These are phyloP conservation scores for Yoshiicerus persimilis DNA, from an alignment of 1,140 invertebrate species.

Conservation along the genomic window DNA sequence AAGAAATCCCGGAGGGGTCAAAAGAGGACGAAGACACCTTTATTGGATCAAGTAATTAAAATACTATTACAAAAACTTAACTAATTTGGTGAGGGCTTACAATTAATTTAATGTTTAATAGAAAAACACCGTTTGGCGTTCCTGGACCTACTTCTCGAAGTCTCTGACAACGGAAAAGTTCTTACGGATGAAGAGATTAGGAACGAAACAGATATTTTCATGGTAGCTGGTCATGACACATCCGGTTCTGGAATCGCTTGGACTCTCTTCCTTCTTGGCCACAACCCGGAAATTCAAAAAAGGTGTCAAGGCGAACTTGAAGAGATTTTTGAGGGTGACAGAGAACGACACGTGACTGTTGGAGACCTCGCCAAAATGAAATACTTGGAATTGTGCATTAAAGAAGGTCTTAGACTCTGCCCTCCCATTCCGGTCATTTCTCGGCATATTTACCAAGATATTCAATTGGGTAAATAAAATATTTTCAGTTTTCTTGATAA, in stretches of 20 bases:
- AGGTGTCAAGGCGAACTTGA: slow-evolving; percentile 53
- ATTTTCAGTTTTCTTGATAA: no score
- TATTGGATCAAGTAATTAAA: not conserved
- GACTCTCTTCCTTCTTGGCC: slow-evolving; percentile 63
- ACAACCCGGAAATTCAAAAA: slow-evolving; percentile 63
- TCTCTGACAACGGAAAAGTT: slow-evolving; percentile 58
- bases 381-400: slow-evolving; percentile 67
- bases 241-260: slow-evolving; percentile 65
- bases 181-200: slow-evolving; percentile 68
- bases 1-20: not conserved
- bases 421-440: slow-evolving; percentile 65
- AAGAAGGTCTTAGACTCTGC: slow-evolving; percentile 63
- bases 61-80: not conserved
- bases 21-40: not conserved
- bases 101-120: not conserved
- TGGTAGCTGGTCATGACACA: slow-evolving; percentile 68
- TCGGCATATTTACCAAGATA: slow-evolving; percentile 55
- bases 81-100: not conserved
- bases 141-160: slow-evolving; percentile 70
- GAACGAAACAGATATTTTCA: slow-evolving; percentile 83
- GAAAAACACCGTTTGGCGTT: slow-evolving; percentile 60
- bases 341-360: slow-evolving; percentile 51
- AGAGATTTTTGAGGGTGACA: slow-evolving; percentile 51
- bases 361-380: slow-evolving; percentile 59
- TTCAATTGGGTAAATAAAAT: slow-evolving; percentile 53